Evolutionary conservation across 1,140 invertebrate genomes (phyloP).

Genomic region (Diorhabda carinulata): DNA sequence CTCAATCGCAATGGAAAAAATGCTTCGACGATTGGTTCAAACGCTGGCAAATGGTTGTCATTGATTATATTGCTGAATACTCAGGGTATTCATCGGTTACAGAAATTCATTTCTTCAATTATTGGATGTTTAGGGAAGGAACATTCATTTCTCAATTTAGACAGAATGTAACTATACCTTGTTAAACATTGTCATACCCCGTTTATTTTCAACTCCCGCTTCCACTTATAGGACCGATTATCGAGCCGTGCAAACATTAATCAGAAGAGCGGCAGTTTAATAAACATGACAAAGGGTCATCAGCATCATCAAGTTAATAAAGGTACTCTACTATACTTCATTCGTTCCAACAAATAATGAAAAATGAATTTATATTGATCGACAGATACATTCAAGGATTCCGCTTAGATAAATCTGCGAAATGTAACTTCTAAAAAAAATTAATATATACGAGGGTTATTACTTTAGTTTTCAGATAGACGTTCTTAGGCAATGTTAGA

Average conservation of each 20-base stretch:
- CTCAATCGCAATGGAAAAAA: too few species aligned
- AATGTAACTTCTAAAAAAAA: not conserved
- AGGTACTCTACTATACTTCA: not conserved
- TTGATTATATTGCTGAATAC: too few species aligned
- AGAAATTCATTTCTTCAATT: too few species aligned
- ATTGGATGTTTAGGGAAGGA: too few species aligned
- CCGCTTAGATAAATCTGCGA: not conserved
- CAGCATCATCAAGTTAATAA: slow-evolving; percentile 2
- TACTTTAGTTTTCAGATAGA: too few species aligned
- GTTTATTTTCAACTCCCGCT: not conserved
- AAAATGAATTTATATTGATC: not conserved
- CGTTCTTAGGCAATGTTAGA: too few species aligned
- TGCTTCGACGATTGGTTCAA: too few species aligned
- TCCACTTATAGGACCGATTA: not conserved
- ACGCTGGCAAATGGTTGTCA: too few species aligned
- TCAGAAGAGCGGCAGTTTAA: slow-evolving; percentile 1
- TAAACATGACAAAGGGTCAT: slow-evolving; percentile 2
- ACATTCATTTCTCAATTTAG: too few species aligned
- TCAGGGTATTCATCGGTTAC: too few species aligned
- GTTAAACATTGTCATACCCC: not conserved
- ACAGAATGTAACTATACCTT: not conserved
- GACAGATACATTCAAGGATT: not conserved
- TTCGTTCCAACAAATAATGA: not conserved
- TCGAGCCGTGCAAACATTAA: not conserved
- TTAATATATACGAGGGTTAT: too few species aligned